Conservation (phyloP, 2,888 invertebrate genomes). For the Ramazzottius varieornatus region DNA sequence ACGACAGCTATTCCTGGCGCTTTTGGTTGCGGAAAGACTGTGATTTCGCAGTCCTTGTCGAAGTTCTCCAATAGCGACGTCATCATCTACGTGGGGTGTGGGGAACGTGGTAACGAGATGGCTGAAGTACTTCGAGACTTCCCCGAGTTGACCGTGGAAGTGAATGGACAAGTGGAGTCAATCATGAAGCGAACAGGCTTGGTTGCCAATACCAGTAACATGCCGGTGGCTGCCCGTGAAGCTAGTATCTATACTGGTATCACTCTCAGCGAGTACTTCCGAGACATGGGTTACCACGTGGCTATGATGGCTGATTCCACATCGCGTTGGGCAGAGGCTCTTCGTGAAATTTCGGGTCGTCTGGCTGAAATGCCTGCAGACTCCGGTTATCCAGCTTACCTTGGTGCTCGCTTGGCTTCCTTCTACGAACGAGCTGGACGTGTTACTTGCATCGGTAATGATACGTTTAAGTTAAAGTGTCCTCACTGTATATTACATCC, state of each 20-base stretch:
- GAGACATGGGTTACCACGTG: slow-evolving; percentile 91
- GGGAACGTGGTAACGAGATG: slow-evolving; percentile 99
- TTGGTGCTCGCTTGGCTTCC: slow-evolving; percentile 86
- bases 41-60: slow-evolving; percentile 93
- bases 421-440: slow-evolving; percentile 99
- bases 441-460: slow-evolving; percentile 60
- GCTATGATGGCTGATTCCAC: slow-evolving; percentile 99
- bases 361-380: slow-evolving; percentile 98
- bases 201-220: slow-evolving; percentile 99
- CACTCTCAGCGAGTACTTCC: slow-evolving; percentile 96
- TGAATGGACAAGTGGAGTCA: slow-evolving; percentile 70
- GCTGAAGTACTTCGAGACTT: slow-evolving; percentile 39
- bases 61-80: slow-evolving; percentile 99
- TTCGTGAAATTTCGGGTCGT: slow-evolving; percentile 96
- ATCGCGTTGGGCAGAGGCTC: slow-evolving; percentile 97
- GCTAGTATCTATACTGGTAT: slow-evolving; percentile 99
- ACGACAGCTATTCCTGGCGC: slow-evolving; percentile 97
- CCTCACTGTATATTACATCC: neutral
- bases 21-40: slow-evolving; percentile 99
- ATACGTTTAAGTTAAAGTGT: too few species aligned
- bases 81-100: slow-evolving; percentile 97
- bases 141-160: slow-evolving; percentile 55
- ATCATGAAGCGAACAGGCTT: slow-evolving; percentile 99
- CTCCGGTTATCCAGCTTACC: slow-evolving; percentile 88
- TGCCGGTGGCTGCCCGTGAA: slow-evolving; percentile 99